Conservation (phyloP, 2,113 vertebrate genomes). For the Neolamprologus hecqui region DNA sequence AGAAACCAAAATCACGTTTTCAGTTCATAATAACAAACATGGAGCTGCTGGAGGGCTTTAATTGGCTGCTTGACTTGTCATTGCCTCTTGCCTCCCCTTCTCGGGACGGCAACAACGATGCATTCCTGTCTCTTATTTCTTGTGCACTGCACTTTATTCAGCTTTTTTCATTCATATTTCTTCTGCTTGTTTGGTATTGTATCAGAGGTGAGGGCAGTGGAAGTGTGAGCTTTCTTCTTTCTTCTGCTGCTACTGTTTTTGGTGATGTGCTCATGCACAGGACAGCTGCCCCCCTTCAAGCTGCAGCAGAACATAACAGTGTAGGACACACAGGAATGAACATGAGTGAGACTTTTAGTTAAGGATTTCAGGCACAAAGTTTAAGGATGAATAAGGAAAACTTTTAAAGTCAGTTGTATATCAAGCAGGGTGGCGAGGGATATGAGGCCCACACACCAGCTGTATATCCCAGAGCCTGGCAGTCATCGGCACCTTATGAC, state of each 20-base stretch:
- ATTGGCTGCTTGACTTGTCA: constrained; percentile 34
- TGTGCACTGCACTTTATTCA: neutral
- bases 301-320: constrained; percentile 14
- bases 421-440: constrained; percentile 1
- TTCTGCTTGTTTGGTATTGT: neutral
- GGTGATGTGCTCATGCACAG: neutral
- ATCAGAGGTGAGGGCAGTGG: neutral
- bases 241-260: neutral
- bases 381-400: neutral
- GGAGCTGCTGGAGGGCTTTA: neutral
- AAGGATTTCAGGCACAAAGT: neutral
- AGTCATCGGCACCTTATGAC: constrained; percentile 15
- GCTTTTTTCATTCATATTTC: neutral
- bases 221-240: neutral
- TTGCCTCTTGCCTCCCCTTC: neutral
- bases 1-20: neutral
- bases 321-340: neutral
- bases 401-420: constrained; percentile 4
- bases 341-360: neutral
- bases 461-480: constrained; percentile 21
- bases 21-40: neutral
- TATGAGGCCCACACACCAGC: constrained; percentile 46
- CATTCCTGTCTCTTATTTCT: neutral
- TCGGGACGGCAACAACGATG: neutral
- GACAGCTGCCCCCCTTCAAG: constrained; percentile 17